A percentile compares a stretch with the other conserved stretches of the same genome.
These are phyloP conservation scores for Brachionus rubens DNA, from an alignment of 1,140 invertebrate genomes.

Conservation along the genomic window DNA sequence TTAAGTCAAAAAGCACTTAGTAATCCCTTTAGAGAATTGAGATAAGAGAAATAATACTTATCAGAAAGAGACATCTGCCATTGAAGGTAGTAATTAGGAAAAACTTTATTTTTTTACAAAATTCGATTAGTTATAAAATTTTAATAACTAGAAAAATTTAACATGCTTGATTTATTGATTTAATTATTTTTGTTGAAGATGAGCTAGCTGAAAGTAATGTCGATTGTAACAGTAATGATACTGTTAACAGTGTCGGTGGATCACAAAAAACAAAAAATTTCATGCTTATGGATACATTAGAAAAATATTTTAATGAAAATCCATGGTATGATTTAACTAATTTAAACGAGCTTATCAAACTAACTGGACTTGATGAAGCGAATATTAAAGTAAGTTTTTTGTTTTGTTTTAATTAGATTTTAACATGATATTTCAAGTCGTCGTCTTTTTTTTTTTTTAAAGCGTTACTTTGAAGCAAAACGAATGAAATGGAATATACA, in stretches of 20 bases:
- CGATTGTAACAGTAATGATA: constrained; percentile 8
- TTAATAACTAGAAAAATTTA: background rate
- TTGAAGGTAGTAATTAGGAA: constrained; percentile 39
- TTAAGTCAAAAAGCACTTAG: constrained; percentile 38
- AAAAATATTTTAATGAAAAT: constrained; percentile 44
- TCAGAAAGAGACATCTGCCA: constrained; percentile 6
- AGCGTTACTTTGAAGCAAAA: constrained; percentile 43
- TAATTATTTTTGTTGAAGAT: constrained; percentile 33
- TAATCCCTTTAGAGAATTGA: constrained; percentile 3
- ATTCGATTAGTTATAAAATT: background rate
- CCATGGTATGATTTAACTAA: constrained; percentile 47
- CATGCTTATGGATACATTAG: constrained; percentile 37
- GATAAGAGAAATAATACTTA: no score
- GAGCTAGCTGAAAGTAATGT: constrained; percentile 1
- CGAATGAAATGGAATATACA: constrained; percentile 43
- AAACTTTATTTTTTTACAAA: background rate
- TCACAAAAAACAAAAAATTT: constrained; percentile 35
- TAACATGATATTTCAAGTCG: constrained; percentile 12
- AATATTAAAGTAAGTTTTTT: constrained; percentile 41
- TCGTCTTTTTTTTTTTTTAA: background rate
- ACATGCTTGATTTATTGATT: constrained; percentile 22
- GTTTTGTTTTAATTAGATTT: constrained; percentile 14
- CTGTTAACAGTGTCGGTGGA: background rate
- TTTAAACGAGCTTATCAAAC: constrained; percentile 36
- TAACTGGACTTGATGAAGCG: constrained; percentile 44